These are phyloP conservation scores for Lytechinus variegatus DNA, from an alignment of 35 echinoderm and acorn worm genomes.

Conservation along the genomic window DNA sequence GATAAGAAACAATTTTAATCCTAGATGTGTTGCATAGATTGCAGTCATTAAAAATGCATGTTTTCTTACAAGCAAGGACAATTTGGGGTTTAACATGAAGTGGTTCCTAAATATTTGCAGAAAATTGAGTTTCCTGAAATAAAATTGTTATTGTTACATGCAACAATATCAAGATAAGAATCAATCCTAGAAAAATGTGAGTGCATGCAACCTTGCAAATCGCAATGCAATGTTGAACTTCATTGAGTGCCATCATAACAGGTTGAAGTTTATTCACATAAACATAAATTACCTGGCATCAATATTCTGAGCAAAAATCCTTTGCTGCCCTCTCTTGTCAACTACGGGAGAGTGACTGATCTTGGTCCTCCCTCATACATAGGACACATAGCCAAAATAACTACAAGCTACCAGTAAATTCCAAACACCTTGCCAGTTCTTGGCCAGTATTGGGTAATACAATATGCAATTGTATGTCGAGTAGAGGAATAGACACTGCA, in stretches of 20 bases:
- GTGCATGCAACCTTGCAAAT: neutral
- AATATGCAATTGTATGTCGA: too few species aligned
- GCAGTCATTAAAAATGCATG: neutral
- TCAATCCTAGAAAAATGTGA: neutral
- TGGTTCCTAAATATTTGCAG: neutral
- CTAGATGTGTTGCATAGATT: neutral
- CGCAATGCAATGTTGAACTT: neutral
- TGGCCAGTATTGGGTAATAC: too few species aligned
- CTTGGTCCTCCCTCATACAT: neutral
- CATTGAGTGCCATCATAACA: neutral
- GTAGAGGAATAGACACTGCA: too few species aligned
- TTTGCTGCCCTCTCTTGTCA: neutral
- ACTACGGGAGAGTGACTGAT: neutral
- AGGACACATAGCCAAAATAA: too few species aligned
- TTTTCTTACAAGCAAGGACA: neutral
- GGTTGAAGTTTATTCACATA: neutral
- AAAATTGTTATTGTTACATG: neutral
- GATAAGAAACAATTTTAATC: neutral
- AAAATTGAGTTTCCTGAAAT: neutral
- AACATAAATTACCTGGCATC: neutral
- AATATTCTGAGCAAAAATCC: neutral
- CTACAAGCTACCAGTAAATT: too few species aligned
- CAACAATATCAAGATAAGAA: neutral
- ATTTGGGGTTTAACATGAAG: neutral
- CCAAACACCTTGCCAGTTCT: too few species aligned